phyloP scores from a whole-genome alignment of 1,140 invertebrate genomes.

The Cydia amplana region DNA sequence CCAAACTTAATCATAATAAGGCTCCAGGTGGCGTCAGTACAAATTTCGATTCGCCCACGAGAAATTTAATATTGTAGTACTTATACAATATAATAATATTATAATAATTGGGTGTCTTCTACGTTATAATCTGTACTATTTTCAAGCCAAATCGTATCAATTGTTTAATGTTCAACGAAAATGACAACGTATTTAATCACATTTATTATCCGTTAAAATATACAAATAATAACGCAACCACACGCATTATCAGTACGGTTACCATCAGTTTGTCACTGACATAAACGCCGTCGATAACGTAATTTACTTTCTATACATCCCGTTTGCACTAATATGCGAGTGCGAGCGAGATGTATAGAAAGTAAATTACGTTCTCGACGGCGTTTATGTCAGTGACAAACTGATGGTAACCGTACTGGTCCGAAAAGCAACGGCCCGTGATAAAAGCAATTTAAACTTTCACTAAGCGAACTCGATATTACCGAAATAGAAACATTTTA shows the following conservation, averaged over 20 bases:
- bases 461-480: constrained; percentile 66
- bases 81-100: too few relatives aligned
- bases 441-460: constrained; percentile 78
- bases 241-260: constrained; percentile 68
- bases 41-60: constrained; percentile 6
- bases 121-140: too few relatives aligned
- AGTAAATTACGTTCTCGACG: too few relatives aligned
- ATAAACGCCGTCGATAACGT: too few relatives aligned
- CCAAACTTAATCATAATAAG: constrained; percentile 30
- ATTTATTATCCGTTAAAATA: constrained; percentile 49
- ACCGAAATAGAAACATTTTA: constrained; percentile 55
- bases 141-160: constrained; percentile 4
- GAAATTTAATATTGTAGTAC: background rate
- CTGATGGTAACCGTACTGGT: too few relatives aligned
- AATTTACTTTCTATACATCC: too few relatives aligned
- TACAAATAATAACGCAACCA: constrained; percentile 64
- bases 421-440: constrained; percentile 68
- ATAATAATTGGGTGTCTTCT: too few relatives aligned
- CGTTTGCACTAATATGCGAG: too few relatives aligned
- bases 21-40: constrained; percentile 22
- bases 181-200: background rate
- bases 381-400: too few relatives aligned
- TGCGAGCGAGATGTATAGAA: too few relatives aligned
- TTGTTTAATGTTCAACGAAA: background rate
- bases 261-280: too few relatives aligned